Evolutionary conservation across 1,140 invertebrate genomes (phyloP), one percentile per base, ranked within the genome.

Genomic region (Pygmarrhopalites habei): DNA sequence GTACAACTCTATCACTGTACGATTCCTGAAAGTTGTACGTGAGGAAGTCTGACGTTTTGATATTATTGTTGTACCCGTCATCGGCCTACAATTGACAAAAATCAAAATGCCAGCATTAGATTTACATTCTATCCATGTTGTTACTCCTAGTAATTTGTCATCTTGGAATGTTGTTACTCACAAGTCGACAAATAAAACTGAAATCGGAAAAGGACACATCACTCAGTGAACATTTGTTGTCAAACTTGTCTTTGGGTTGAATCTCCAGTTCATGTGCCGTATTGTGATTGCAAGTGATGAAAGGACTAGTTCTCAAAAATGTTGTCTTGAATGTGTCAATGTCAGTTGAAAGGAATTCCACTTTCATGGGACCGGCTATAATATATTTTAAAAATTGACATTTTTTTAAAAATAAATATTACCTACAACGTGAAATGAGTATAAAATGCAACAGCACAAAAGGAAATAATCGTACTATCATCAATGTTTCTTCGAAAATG

Each of bases 171-270:
- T 7, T 49, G 7, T 15, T 49, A 49, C 46, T 49, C 19, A 49
- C 46, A 14, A 12, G 7, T 15, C 23, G 46, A 23, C 46, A 49
- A 10, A 15, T 7, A 49, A 49, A 49, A 12, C 23, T 7, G 7
- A 49, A 49, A 21, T 7, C 7, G 7, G 46, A 23, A 14, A 49
- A 21, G 7, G 14, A 14, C 7, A 49, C 19, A 49, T 49, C 46
- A 5, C 7, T 12, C 7, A 49, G 7, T 32, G 49, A 56, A 25
- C 68, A 70, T 10, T 65, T 47, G 52, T 70, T 70, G 7, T 59
- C 68, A 46, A 62, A 70, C 0, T 56, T 12, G 41, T 70, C 68
- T 19, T 67, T 62, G 2, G 65, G 65, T 58, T 35, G 15, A 29
- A 70, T 39, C 28, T 39, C 35, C n/a, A 70, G 41, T 19, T 30